Percentiles rank a stretch among this genome's conserved stretches.
Evolutionary conservation across 2,797 vertebrate species (phyloP).

Genomic region (Squalus acanthias): DNA sequence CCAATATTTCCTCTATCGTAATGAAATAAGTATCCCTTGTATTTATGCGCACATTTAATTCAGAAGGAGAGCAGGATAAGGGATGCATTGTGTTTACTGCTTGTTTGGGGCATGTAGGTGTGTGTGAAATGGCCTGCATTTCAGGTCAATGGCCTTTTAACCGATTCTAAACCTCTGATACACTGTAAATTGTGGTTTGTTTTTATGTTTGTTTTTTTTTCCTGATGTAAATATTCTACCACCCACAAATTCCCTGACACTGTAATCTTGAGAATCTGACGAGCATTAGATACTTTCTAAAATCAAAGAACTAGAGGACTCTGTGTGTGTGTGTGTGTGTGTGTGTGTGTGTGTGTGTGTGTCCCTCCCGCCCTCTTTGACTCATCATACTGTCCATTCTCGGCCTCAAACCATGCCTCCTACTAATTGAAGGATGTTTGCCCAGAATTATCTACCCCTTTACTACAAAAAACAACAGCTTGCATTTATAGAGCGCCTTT

Average conservation of each 20-base stretch:
- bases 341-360: too few relatives aligned
- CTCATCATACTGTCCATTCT: not conserved
- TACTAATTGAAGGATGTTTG: not conserved
- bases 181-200: not conserved
- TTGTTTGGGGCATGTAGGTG: constrained; percentile 21
- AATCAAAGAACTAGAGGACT: not conserved
- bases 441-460: not conserved
- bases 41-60: not conserved
- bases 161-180: not conserved
- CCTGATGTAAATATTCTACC: not conserved
- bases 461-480: too few relatives aligned
- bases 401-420: too few relatives aligned
- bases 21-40: not conserved
- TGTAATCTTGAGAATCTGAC: not conserved
- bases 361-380: not conserved
- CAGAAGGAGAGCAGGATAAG: not conserved
- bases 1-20: not conserved
- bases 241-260: not conserved
- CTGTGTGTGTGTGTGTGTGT: too few relatives aligned
- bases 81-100: not conserved
- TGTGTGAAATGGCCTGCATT: constrained; percentile 45
- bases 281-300: not conserved
- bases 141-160: not conserved
- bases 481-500: not conserved
- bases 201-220: not conserved